A percentile compares a stretch with the other conserved stretches of the same genome.
Conservation (phyloP, 2,888 invertebrate genomes). For the Trimorus sp. region DNA sequence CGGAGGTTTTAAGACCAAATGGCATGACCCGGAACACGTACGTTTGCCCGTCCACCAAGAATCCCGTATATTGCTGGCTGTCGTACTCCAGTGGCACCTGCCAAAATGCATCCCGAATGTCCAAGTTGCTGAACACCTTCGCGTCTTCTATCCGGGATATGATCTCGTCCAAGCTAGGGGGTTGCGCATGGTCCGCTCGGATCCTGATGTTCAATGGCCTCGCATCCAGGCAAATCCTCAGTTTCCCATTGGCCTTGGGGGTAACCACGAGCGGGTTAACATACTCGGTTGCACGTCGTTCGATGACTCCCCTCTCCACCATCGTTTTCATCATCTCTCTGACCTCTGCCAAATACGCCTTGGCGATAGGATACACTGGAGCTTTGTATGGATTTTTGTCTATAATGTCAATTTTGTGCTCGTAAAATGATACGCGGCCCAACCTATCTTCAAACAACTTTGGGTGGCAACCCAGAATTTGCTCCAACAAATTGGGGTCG, state of each 20-base stretch:
- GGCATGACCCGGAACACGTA: constrained; percentile 1
- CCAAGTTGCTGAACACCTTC: not conserved
- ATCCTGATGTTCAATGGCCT: not conserved
- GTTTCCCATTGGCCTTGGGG: not conserved
- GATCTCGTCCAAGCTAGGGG: not conserved
- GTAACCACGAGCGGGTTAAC: not conserved
- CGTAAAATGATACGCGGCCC: no score
- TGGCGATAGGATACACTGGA: not conserved
- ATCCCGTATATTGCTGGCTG: not conserved
- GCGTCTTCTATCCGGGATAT: constrained; percentile 4
- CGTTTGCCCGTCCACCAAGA: constrained; percentile 9
- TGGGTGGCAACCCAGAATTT: no score
- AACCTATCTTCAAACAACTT: no score
- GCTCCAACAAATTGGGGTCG: no score
- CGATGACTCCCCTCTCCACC: constrained; percentile 2
- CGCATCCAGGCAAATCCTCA: constrained; percentile 2
- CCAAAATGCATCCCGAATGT: not conserved
- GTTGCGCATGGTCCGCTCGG: not conserved
- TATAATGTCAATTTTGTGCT: no score
- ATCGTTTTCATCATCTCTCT: not conserved
- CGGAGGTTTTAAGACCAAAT: constrained; percentile 2
- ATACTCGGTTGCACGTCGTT: not conserved
- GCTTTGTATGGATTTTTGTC: constrained; percentile 4
- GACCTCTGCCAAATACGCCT: not conserved
- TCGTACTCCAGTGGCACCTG: not conserved